These are phyloP conservation scores for Falco berigora DNA, from an alignment of 2,797 vertebrate genomes.

Conservation along the genomic window DNA sequence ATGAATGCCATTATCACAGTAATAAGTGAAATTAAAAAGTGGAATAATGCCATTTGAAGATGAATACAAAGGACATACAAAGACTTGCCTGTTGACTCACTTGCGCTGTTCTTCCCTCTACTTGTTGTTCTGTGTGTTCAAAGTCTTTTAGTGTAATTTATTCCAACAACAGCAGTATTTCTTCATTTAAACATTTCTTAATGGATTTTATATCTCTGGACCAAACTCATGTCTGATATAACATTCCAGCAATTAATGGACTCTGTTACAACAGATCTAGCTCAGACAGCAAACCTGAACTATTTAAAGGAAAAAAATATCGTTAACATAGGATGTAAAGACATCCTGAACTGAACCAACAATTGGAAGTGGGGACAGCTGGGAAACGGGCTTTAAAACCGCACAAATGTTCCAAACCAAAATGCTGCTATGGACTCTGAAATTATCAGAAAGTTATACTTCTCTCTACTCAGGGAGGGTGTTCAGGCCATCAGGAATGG, in stretches of 20 bases:
- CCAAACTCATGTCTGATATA: neutral
- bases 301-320: neutral
- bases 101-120: neutral
- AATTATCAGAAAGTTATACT: neutral
- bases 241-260: neutral
- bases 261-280: neutral
- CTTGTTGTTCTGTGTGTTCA: neutral
- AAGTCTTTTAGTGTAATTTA: neutral
- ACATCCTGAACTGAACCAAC: neutral
- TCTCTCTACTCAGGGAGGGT: neutral
- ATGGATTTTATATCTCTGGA: neutral
- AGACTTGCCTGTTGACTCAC: neutral
- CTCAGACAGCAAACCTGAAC: neutral
- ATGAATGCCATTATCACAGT: neutral
- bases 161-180: neutral
- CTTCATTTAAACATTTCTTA: neutral
- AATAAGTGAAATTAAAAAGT: slow-evolving; percentile 33
- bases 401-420: neutral
- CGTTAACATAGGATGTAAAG: neutral
- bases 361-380: neutral
- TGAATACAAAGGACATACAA: neutral
- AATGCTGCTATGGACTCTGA: neutral
- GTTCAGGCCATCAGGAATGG: neutral
- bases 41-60: neutral
- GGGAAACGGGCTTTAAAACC: neutral